Evolutionary conservation across 1,140 invertebrate genomes (phyloP).

Genomic region (Caenorhabditis briggsae): DNA sequence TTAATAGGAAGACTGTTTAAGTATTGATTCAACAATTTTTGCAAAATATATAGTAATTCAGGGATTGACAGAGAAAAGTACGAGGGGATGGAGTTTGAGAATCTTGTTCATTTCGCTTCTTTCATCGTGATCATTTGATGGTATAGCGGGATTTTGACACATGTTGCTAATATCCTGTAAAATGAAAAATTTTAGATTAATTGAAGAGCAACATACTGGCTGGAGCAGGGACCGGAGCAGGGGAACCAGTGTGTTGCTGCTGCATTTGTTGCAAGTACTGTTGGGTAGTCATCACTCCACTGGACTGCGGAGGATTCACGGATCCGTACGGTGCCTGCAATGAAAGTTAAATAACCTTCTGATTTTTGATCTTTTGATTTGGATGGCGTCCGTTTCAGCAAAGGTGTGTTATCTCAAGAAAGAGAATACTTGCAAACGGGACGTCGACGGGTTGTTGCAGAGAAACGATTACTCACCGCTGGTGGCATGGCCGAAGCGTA

Average conservation of each 20-base stretch:
- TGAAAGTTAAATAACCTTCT: not conserved
- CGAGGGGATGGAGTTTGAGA: conserved; percentile 1
- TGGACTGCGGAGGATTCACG: not conserved
- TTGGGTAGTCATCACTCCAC: conserved; percentile 32
- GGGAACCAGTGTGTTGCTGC: conserved; percentile 3
- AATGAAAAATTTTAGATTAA: not conserved
- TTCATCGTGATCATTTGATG: conserved; percentile 22
- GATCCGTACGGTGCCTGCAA: conserved; percentile 17
- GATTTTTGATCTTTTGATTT: not conserved
- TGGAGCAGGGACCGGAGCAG: conserved; percentile 41
- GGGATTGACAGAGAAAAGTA: not conserved
- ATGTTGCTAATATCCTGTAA: not conserved
- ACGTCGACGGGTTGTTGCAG: not conserved
- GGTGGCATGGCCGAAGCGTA: not conserved
- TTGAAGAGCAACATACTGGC: not conserved
- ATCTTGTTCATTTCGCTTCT: conserved; percentile 19
- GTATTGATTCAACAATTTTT: not conserved
- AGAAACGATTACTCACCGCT: not conserved
- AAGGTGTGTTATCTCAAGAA: not conserved
- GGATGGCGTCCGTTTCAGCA: not conserved
- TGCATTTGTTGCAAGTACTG: conserved; percentile 41
- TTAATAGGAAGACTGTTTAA: not conserved
- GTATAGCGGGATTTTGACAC: not conserved
- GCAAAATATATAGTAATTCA: not conserved
- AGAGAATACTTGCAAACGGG: not conserved